These are phyloP conservation scores for Timandra comae DNA, from an alignment of 2,888 invertebrate genomes.

Conservation along the genomic window DNA sequence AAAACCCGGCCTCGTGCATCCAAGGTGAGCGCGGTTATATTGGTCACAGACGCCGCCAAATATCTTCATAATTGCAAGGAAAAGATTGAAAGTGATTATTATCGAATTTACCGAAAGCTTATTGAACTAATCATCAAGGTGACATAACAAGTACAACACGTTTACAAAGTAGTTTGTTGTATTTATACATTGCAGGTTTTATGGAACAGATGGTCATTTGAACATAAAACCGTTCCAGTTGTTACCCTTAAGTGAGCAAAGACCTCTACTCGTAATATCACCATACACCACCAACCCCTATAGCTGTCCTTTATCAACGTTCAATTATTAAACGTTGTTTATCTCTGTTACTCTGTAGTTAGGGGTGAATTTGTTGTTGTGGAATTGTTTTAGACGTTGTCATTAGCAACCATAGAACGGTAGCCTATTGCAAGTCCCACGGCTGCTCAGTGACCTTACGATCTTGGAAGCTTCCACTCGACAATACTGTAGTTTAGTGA, in stretches of 20 bases:
- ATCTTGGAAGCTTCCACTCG: constrained; percentile 45
- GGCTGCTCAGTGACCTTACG: constrained; percentile 48
- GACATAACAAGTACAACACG: too few species aligned
- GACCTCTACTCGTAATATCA: too few species aligned
- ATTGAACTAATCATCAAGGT: too few species aligned
- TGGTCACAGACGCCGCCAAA: too few species aligned
- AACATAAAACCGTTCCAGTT: constrained; percentile 42
- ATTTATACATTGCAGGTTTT: too few species aligned
- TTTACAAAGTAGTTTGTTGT: too few species aligned
- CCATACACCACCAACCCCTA: constrained; percentile 53
- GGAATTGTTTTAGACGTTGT: constrained; percentile 68
- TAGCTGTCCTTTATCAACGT: constrained; percentile 41
- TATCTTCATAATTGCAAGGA: too few species aligned
- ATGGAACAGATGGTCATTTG: constrained; percentile 57
- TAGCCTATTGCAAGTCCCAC: constrained; percentile 57
- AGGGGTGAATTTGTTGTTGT: constrained; percentile 54
- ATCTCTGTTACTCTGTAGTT: constrained; percentile 46
- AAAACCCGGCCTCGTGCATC: too few species aligned
- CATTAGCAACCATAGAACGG: constrained; percentile 68
- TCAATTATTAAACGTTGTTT: constrained; percentile 24
- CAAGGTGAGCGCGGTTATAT: too few species aligned
- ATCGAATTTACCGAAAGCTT: too few species aligned
- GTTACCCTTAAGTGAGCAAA: constrained; percentile 68
- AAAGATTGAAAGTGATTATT: too few species aligned
- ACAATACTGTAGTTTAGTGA: constrained; percentile 36